Conservation (phyloP, 2,888 invertebrate genomes). For the Andrena praecox region DNA sequence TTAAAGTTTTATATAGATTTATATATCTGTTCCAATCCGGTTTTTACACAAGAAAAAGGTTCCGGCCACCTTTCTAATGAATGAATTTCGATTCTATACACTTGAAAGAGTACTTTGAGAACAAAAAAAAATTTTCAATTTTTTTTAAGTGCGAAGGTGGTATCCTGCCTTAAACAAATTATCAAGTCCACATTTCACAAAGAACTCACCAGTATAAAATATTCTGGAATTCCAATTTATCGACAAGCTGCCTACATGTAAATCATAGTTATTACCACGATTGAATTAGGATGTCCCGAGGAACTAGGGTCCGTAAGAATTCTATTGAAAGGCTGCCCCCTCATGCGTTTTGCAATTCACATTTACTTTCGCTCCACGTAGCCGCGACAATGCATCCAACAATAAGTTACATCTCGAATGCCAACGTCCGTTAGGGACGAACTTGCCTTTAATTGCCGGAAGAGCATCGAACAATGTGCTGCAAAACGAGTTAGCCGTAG, state of each 20-base stretch:
- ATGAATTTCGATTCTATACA: too few species aligned
- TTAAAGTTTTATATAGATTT: too few species aligned
- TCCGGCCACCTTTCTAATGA: too few species aligned
- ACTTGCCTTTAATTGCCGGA: conserved; percentile 65
- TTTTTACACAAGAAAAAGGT: too few species aligned
- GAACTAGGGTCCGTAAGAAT: background rate
- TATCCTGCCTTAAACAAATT: background rate
- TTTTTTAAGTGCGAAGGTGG: too few species aligned
- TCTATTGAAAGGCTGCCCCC: background rate
- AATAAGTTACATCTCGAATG: conserved; percentile 1
- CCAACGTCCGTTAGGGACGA: conserved; percentile 23
- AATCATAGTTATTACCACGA: background rate
- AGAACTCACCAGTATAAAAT: background rate
- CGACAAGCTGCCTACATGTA: background rate
- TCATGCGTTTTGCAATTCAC: conserved; percentile 11
- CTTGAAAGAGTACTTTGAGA: too few species aligned
- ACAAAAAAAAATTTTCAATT: too few species aligned
- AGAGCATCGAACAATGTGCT: conserved; percentile 63
- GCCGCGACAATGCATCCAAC: conserved; percentile 5
- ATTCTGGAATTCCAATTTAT: background rate
- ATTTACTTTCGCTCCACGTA: background rate
- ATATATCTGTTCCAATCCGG: too few species aligned
- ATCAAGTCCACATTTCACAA: background rate
- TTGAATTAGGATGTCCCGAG: background rate
- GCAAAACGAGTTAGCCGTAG: conserved; percentile 49